Percentiles rank a stretch among this genome's conserved stretches.
Evolutionary conservation across 1,140 invertebrate genomes (phyloP).

Genomic region (Sweltsa coloradensis): DNA sequence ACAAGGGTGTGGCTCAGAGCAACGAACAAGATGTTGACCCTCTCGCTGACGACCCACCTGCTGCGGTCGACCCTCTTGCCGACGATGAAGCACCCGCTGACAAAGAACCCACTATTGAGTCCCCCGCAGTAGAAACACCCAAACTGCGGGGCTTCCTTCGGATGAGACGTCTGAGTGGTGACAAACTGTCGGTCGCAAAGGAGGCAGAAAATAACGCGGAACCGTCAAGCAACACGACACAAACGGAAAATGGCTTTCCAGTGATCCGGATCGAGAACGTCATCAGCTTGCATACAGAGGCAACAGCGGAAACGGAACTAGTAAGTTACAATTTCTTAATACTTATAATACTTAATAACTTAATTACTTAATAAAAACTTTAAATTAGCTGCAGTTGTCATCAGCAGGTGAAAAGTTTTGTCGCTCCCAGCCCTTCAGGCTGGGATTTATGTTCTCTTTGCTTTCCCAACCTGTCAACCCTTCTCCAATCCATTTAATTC

Average conservation of each 20-base stretch:
- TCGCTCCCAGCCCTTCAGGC: too few species aligned
- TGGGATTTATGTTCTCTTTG: too few species aligned
- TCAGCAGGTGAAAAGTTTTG: constrained; percentile 28
- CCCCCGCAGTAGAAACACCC: constrained; percentile 10
- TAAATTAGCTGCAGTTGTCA: not conserved
- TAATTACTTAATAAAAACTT: not conserved
- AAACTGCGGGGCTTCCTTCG: constrained; percentile 25
- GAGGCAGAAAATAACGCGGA: constrained; percentile 6
- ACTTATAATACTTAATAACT: not conserved
- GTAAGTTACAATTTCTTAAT: not conserved
- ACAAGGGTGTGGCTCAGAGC: too few species aligned
- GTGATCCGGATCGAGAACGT: constrained; percentile 31
- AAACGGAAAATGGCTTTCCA: constrained; percentile 22
- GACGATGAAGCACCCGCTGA: too few species aligned
- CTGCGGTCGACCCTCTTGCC: too few species aligned
- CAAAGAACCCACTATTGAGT: too few species aligned
- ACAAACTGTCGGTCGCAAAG: constrained; percentile 24
- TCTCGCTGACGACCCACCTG: too few species aligned
- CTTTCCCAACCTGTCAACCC: too few species aligned
- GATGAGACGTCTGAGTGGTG: constrained; percentile 28
- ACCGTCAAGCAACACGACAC: not conserved
- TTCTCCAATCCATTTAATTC: too few species aligned
- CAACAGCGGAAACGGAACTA: constrained; percentile 5
- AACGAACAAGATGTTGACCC: too few species aligned
- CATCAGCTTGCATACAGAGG: constrained; percentile 26